Conservation (phyloP, 92 coral and sea anemone genomes). For the Nematostella vectensis region DNA sequence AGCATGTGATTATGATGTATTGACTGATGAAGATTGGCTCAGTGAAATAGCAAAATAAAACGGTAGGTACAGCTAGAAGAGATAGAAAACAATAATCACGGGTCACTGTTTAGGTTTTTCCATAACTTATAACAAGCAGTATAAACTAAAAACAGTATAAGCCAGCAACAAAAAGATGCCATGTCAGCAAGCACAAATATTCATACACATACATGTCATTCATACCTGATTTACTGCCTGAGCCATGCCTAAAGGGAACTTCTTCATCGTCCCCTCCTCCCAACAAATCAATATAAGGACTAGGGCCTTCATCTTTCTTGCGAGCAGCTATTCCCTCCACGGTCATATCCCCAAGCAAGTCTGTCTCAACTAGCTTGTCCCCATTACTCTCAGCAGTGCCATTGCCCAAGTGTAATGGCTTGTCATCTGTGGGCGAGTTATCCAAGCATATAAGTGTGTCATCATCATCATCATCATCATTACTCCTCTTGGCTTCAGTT, state of each 20-base stretch:
- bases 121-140: too few species aligned
- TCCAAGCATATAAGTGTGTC: slow-evolving; percentile 82
- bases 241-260: neutral
- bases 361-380: slow-evolving; percentile 49
- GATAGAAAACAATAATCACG: too few species aligned
- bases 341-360: slow-evolving; percentile 60
- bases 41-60: too few species aligned
- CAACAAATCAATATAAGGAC: slow-evolving; percentile 56
- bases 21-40: too few species aligned
- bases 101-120: too few species aligned
- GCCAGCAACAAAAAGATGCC: too few species aligned
- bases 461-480: slow-evolving; percentile 75
- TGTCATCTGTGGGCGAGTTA: slow-evolving; percentile 55
- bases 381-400: slow-evolving; percentile 30
- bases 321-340: slow-evolving; percentile 9
- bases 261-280: slow-evolving; percentile 41
- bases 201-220: too few species aligned
- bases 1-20: too few species aligned
- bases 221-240: neutral
- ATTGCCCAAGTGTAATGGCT: slow-evolving; percentile 12
- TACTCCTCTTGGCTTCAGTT: slow-evolving; percentile 30
- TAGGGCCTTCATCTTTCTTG: slow-evolving; percentile 17
- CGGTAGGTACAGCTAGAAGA: too few species aligned
- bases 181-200: too few species aligned
- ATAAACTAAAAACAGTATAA: too few species aligned